These are phyloP conservation scores for Stenolophus ochropezus DNA, from an alignment of 2,888 invertebrate species.

Conservation along the genomic window DNA sequence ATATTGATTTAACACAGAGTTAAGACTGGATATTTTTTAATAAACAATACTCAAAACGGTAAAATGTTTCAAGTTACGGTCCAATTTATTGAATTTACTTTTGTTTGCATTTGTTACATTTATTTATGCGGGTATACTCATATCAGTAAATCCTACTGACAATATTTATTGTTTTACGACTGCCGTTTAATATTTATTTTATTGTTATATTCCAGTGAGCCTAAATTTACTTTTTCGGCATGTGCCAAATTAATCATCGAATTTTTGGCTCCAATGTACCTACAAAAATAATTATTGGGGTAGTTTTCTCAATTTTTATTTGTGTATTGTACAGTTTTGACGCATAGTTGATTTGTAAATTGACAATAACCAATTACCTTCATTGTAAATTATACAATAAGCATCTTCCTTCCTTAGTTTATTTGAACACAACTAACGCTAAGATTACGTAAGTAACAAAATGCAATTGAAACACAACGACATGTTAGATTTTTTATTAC, in stretches of 20 bases:
- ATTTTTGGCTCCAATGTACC: neutral
- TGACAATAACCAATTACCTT: conserved; percentile 54
- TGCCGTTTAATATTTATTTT: conserved; percentile 39
- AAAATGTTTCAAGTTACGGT: no score
- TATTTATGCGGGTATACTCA: conserved; percentile 18
- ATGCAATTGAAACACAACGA: conserved; percentile 55
- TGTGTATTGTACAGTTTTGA: neutral
- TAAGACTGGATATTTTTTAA: no score
- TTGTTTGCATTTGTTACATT: conserved; percentile 15
- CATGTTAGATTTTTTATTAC: conserved; percentile 40
- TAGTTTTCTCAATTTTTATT: neutral
- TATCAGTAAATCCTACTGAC: conserved; percentile 23
- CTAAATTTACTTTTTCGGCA: conserved; percentile 28
- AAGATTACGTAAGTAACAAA: conserved; percentile 31
- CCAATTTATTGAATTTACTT: neutral
- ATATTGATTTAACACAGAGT: no score
- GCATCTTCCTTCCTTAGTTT: conserved; percentile 7
- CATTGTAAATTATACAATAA: conserved; percentile 41
- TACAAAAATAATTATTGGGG: neutral
- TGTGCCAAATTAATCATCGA: conserved; percentile 23
- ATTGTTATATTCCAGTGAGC: conserved; percentile 33
- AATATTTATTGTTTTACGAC: conserved; percentile 45
- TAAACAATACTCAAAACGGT: no score
- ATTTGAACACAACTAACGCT: conserved; percentile 19
- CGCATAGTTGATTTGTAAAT: conserved; percentile 26